These are phyloP conservation scores for Cryptops parisi DNA, from an alignment of 2,888 invertebrate genomes.

Conservation along the genomic window DNA sequence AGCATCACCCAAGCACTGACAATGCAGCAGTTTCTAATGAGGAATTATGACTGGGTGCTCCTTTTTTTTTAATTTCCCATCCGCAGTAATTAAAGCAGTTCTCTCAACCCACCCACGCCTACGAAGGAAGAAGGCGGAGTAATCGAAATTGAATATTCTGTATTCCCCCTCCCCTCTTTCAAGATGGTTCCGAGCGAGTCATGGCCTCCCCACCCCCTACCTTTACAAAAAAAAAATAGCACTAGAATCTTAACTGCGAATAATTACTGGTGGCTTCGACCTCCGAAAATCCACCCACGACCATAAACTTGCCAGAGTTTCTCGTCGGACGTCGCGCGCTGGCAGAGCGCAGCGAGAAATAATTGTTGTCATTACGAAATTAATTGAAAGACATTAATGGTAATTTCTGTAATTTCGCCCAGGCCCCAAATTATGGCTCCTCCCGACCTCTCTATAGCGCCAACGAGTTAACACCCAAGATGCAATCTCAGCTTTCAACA, in stretches of 20 bases:
- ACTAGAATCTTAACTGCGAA: slow-evolving; percentile 1
- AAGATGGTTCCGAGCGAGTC: too few relatives aligned
- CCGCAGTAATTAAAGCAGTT: not conserved
- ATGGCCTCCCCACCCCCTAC: not conserved
- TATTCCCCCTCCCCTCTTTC: not conserved
- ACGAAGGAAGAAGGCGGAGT: not conserved
- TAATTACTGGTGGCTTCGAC: not conserved
- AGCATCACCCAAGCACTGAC: too few relatives aligned
- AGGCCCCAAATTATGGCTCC: too few relatives aligned
- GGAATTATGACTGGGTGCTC: not conserved
- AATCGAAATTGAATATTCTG: not conserved
- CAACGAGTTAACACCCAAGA: too few relatives aligned
- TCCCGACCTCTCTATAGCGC: too few relatives aligned
- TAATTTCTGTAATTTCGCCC: not conserved
- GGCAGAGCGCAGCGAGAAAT: too few relatives aligned
- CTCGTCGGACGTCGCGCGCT: too few relatives aligned
- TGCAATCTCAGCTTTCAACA: too few relatives aligned
- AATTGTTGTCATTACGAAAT: slow-evolving; percentile 10
- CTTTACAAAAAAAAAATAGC: not conserved
- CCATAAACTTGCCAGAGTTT: too few relatives aligned
- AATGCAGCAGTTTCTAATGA: not conserved
- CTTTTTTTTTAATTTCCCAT: not conserved
- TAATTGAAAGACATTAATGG: not conserved
- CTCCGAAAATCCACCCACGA: too few relatives aligned
- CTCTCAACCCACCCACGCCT: not conserved